Base-by-base conservation (phyloP, 1,140 invertebrate genomes). In the Physella acuta region DNA sequence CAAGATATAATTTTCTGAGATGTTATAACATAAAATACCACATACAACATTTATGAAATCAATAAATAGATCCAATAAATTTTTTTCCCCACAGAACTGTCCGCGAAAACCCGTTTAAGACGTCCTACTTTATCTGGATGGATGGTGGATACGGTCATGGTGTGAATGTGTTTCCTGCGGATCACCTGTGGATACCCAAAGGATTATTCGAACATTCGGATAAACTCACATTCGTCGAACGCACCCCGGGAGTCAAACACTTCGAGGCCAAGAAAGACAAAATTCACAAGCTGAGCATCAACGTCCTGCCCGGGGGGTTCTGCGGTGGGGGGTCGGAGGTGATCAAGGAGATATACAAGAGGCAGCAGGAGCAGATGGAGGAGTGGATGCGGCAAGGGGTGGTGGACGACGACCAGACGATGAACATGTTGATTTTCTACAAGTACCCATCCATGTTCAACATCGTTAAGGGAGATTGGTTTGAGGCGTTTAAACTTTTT, bases 381-480 rank as follows among this genome's bases (percentile, higher is more conserved):
- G 63, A 61, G 20, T 69, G 67, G 67, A 66, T 73, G 67, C 20
- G 30, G 14, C n/a, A 33, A 14, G 68, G 68, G 1, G 44, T 69
- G 4, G 62, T 73, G 11, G 71, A 73, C 33, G 71, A 73, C n/a
- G 71, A 73, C 62, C 71, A 73, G 68, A 73, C 71, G 1, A 58
- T 56, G 16, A 31, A 66, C 34, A 70, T 73, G 62, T 55, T 37
- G 17, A 3, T 69, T 2, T 73, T 70, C 33, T 73, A 44, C 62
- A 58, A 56, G 36, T 26, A 70, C 33, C 66, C 65, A 17, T 37
- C 39, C 11, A 31, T 73, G 26, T 73, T 73, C 34, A 52, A 59
- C 44, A 26, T 70, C 1, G 66, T 73, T 2, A 39, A 24, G 1
- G 67, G 30, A 16, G 71, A 66, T 59, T 73, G 68, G 67, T 59